Percentiles rank a stretch among this genome's conserved stretches.
These are phyloP conservation scores for Erythrocercus mccallii DNA, from an alignment of 2,113 vertebrate species.

Conservation along the genomic window DNA sequence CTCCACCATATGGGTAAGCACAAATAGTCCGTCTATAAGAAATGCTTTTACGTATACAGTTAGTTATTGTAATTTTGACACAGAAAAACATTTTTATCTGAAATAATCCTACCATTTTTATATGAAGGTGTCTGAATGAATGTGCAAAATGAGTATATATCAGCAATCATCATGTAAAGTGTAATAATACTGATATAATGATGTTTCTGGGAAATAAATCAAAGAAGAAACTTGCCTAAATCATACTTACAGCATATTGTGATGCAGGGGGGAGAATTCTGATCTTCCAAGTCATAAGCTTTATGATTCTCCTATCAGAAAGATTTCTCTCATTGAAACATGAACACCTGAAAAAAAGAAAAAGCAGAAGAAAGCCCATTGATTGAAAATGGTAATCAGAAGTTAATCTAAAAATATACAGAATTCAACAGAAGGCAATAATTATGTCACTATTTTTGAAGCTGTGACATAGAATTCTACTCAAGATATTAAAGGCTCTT, in stretches of 20 bases:
- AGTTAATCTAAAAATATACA: neutral
- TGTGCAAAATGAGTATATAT: neutral
- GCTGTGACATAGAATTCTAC: neutral
- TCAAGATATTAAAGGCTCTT: neutral
- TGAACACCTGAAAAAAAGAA: neutral
- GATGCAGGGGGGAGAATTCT: neutral
- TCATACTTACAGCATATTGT: neutral
- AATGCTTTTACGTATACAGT: neutral
- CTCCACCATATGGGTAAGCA: neutral
- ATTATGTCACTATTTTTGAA: neutral
- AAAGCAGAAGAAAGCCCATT: neutral
- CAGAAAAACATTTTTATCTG: neutral
- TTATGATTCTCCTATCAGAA: neutral
- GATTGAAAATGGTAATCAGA: neutral
- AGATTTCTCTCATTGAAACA: neutral
- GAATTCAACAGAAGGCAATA: neutral
- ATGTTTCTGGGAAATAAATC: neutral
- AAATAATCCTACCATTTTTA: neutral
- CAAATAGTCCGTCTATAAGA: neutral
- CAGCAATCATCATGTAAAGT: neutral
- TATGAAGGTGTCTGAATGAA: neutral
- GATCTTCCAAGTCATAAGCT: neutral
- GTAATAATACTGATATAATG: neutral
- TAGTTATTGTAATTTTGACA: neutral
- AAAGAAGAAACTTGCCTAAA: neutral